Evolutionary conservation across 2,888 invertebrate genomes (phyloP).

Genomic region (Eupithecia subfuscata): DNA sequence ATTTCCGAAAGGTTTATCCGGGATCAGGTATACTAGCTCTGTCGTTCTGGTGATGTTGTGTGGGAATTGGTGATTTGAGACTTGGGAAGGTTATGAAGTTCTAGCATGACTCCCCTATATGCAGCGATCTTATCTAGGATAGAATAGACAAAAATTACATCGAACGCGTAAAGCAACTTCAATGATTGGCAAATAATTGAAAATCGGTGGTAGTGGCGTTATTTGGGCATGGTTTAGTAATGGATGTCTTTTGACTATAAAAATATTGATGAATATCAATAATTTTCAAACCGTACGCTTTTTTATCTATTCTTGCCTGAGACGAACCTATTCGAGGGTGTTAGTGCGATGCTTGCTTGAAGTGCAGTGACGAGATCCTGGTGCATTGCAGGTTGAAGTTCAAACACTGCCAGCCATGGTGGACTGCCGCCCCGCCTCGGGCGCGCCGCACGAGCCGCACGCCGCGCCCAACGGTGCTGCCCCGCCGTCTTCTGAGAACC

Average conservation of each 20-base stretch:
- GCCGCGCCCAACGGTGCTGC: conserved; percentile 64
- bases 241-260: no score
- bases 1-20: not conserved
- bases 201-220: not conserved
- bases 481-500: conserved; percentile 49
- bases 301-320: not conserved
- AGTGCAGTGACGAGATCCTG: not conserved
- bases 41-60: not conserved
- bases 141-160: not conserved
- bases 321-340: not conserved
- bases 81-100: not conserved
- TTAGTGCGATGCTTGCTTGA: not conserved
- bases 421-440: conserved; percentile 69
- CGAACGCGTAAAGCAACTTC: not conserved
- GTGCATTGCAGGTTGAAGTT: conserved; percentile 70
- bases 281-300: not conserved
- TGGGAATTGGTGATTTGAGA: not conserved
- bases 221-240: not conserved
- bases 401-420: conserved; percentile 78
- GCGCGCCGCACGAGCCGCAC: conserved; percentile 65
- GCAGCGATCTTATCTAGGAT: not conserved
- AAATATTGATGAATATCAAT: not conserved
- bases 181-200: not conserved
- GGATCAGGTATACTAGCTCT: not conserved
- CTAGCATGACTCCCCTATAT: not conserved